Base-by-base conservation (phyloP, 2,797 vertebrate species). In the Sciaenops ocellatus region DNA sequence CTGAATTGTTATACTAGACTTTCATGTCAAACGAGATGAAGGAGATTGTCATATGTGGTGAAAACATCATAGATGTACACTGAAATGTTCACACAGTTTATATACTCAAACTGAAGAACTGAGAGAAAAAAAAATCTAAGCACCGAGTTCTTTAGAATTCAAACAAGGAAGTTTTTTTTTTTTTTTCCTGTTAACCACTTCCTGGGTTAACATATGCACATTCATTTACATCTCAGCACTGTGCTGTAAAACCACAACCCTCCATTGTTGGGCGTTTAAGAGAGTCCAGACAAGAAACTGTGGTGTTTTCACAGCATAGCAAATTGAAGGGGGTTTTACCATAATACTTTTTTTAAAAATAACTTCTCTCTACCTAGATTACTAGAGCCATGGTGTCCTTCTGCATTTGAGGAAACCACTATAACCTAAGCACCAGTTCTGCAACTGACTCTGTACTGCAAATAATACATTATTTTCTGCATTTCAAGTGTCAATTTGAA, bases 51-150 rank as follows among this genome's bases (percentile, higher is more conserved):
- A 34, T 24, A 50, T 11, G 12, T 24, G 26, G 10, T 55, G 2
- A 59, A 16, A 41, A 78, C 69, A 83, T 80, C 66, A 79, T 24
- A 57, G 41, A 84, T 78, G 59, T 69, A 34, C 50, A 59, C 3
- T 41, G 15, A 73, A 66, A 66, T 26, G 44, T 64, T 80, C 50
- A 44, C 38, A 73, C 54, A 74, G 55, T 61, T 61, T 48, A 56
- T 69, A 79, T 11, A 66, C 42, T 66, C 11, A 82, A 76, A 84
- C 56, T 61, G 48, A 67, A 73, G 5, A 62, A 9, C 1, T 62
- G 6, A 30, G 64, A 48, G 16, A 59, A 50, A 51, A 30, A 38
- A 50, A 48, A n/a, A 46, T 1, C 1, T 13, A 46, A 70, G 62
- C 63, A 68, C 41, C 1, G 0, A 11, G 48, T 69, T 55, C 9